A percentile compares a stretch with the other conserved stretches of the same genome.
phyloP scores from a whole-genome alignment of 2,797 vertebrate species.

The Halcyon chelicuti region DNA sequence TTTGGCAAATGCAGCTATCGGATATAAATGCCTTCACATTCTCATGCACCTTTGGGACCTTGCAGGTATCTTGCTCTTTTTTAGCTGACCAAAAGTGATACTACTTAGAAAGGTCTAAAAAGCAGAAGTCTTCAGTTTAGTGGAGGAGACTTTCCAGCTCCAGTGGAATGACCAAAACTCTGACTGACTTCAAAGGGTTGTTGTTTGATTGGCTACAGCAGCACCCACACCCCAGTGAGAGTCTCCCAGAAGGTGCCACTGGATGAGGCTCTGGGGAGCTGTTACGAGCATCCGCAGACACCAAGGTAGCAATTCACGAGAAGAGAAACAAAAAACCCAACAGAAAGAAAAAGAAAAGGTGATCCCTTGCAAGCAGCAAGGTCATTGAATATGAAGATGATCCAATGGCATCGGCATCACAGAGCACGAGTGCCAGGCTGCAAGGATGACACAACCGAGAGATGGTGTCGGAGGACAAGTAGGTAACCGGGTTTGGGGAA shows the following conservation, averaged over 20 bases:
- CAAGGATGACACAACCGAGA: not conserved
- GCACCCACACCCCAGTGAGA: no score
- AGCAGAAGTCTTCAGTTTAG: not conserved
- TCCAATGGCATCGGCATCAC: not conserved
- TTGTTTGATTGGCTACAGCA: not conserved
- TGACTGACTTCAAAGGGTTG: not conserved
- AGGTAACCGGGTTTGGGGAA: not conserved
- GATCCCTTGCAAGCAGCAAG: not conserved
- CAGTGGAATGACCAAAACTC: not conserved
- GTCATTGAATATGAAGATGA: not conserved
- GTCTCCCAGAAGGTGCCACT: not conserved
- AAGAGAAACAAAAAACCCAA: no score
- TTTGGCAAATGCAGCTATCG: no score
- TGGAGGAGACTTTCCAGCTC: not conserved
- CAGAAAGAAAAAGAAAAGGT: not conserved
- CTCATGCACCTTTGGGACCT: not conserved
- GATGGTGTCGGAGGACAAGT: not conserved
- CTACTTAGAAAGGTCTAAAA: not conserved
- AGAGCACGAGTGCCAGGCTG: not conserved
- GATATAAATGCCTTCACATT: not conserved
- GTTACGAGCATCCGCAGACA: not conserved
- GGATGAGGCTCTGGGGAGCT: not conserved
- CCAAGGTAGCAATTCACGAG: not conserved
- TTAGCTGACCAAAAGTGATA: not conserved
- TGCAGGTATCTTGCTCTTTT: not conserved